Conservation (phyloP, 2,888 invertebrate genomes). For the Sesia apiformis region DNA sequence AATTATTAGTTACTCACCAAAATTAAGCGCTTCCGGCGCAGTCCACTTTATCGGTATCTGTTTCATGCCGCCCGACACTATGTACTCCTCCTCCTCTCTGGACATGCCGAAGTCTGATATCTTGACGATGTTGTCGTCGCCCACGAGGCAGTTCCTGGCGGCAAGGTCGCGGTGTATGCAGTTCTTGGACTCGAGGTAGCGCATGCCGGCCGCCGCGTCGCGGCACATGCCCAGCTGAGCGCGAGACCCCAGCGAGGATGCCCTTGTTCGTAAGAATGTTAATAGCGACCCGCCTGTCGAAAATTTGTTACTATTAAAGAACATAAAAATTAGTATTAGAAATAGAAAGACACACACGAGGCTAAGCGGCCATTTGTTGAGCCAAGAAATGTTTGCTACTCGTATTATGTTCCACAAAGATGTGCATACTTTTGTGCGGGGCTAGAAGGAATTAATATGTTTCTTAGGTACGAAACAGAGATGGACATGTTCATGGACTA, state of each 20-base stretch:
- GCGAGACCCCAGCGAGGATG: conserved; percentile 76
- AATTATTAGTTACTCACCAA: conserved; percentile 74
- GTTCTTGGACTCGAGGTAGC: conserved; percentile 95
- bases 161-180: conserved; percentile 97
- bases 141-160: conserved; percentile 93
- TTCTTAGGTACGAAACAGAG: no score
- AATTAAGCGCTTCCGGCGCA: conserved; percentile 96
- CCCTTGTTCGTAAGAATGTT: conserved; percentile 88
- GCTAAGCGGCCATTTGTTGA: no score
- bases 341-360: no score
- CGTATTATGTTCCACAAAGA: no score
- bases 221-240: conserved; percentile 91
- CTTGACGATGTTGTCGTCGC: conserved; percentile 91
- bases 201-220: conserved; percentile 95
- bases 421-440: no score
- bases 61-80: conserved; percentile 97
- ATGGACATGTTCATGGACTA: no score
- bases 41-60: conserved; percentile 99
- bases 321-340: neutral
- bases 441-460: no score
- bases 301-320: neutral
- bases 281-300: conserved; percentile 88
- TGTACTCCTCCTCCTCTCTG: conserved; percentile 96
- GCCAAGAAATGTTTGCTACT: no score
- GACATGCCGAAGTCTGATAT: conserved; percentile 99